Percentiles rank a stretch among this genome's conserved stretches.
Conservation (phyloP, 2,113 vertebrate species). For the Plotosus lineatus region DNA sequence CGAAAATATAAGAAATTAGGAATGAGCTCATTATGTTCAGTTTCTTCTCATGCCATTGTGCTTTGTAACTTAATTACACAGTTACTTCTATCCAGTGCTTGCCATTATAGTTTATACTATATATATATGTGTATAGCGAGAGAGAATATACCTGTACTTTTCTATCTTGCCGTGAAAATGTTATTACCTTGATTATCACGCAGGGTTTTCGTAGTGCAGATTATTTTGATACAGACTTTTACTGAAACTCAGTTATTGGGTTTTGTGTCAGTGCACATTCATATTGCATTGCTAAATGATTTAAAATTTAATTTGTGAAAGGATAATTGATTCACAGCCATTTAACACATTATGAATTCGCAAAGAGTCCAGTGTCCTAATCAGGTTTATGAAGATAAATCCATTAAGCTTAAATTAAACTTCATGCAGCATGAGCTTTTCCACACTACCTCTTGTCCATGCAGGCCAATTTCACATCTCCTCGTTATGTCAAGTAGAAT, state of each 20-base stretch:
- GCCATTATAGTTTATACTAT: background rate
- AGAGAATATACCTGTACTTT: background rate
- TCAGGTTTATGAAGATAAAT: conserved; percentile 29
- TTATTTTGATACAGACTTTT: background rate
- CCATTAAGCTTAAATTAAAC: conserved; percentile 17
- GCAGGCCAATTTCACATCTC: background rate
- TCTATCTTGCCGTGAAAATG: background rate
- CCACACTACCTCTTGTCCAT: background rate
- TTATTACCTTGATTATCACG: background rate
- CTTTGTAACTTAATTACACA: background rate
- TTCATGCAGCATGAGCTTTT: background rate
- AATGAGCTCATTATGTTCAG: conserved; percentile 15
- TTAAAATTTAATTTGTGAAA: conserved; percentile 13
- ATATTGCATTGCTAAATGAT: conserved; percentile 5
- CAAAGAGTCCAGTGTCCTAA: conserved; percentile 1
- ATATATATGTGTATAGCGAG: no score
- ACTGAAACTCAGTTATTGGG: background rate
- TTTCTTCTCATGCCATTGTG: background rate
- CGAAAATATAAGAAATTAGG: background rate
- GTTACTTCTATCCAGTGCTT: background rate
- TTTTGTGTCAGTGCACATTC: conserved; percentile 4
- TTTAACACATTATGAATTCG: conserved; percentile 18
- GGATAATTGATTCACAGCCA: conserved; percentile 13
- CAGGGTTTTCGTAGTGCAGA: background rate
- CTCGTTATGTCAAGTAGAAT: background rate